These are phyloP conservation scores for Synanthedon tipuliformis DNA, from an alignment of 2,888 invertebrate genomes.

Conservation along the genomic window DNA sequence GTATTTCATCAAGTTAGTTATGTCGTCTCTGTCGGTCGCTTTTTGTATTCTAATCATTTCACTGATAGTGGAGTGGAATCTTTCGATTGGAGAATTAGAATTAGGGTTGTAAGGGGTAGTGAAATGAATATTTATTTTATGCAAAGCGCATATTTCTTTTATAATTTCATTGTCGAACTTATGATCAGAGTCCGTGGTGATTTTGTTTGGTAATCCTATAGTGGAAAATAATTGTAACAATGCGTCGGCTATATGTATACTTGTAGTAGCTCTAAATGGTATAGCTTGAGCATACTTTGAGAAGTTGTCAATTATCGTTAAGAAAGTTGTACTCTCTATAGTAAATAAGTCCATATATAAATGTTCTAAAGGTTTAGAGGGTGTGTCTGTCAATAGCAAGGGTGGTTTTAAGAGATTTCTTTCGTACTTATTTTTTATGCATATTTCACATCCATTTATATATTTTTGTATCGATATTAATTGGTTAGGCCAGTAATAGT, in stretches of 20 bases:
- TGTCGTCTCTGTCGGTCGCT: neutral
- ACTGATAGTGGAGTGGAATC: neutral
- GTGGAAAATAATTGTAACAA: constrained; percentile 1
- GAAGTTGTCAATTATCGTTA: too few species aligned
- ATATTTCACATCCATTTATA: too few species aligned
- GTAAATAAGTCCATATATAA: too few species aligned
- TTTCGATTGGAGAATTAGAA: neutral
- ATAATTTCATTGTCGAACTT: neutral
- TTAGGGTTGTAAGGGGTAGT: neutral
- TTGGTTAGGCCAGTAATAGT: too few species aligned
- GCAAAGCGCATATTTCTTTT: neutral
- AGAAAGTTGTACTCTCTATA: too few species aligned
- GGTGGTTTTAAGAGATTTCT: too few species aligned
- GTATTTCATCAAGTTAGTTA: neutral
- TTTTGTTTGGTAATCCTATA: constrained; percentile 2
- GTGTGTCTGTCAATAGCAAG: too few species aligned
- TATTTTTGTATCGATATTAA: too few species aligned
- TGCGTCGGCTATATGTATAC: constrained; percentile 2
- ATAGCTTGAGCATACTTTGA: too few species aligned
- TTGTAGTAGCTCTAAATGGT: neutral
- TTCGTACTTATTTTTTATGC: too few species aligned
- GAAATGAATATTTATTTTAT: neutral
- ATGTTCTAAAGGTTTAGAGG: too few species aligned
- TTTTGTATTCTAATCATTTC: neutral
- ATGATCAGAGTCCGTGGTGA: constrained; percentile 1